Base-by-base conservation (phyloP, 2,888 invertebrate species). In the Chesias legatella region DNA sequence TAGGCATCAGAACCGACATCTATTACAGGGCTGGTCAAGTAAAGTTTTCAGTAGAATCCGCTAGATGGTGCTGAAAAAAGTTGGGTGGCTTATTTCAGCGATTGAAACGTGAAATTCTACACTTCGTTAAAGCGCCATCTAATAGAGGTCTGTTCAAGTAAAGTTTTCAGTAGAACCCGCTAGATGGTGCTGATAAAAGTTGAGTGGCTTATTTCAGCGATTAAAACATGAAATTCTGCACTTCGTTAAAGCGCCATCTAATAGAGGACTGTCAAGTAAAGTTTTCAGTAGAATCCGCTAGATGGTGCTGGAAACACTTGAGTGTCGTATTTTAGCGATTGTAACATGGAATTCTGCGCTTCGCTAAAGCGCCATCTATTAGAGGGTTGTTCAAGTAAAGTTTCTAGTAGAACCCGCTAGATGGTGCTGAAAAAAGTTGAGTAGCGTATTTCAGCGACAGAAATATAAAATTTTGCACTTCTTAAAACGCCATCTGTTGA, bases 1-100 rank as follows among this genome's bases (percentile, higher is more conserved):
- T 10, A 32, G n/a, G 9, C 8, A 33, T 21, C 21, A 25, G 25
- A 10, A 37, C 25, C 42, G 44, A 42, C 50, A 47, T 43, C 55
- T 48, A 1, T 23, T 9, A 6, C 4, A 10, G 3, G 4, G 24
- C 10, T 7, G 6, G 7, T 7, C 6, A 39, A 34, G 8, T 41
- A 30, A 10, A 24, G 13, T 10, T 33, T 13, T 10, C 3, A 9
- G 0, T 6, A 11, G 4, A 22, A 11, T 20, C 11, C 5, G 21
- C 25, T 21, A 33, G 29, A 24, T 29, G 24, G 39, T 22, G 13
- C 5, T 17, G 13, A 17, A 17, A 5, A 17, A 17, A 17, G 13
- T 17, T 17, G n/a, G n/a, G n/a, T n/a, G n/a, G n/a, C n/a, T n/a
- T n/a, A n/a, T n/a, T n/a, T n/a, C n/a, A n/a, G n/a, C n/a, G n/a